A percentile compares a stretch with the other conserved stretches of the same genome.
Conservation (phyloP, 2,797 vertebrate genomes). For the Neosilurus mollespiculum region DNA sequence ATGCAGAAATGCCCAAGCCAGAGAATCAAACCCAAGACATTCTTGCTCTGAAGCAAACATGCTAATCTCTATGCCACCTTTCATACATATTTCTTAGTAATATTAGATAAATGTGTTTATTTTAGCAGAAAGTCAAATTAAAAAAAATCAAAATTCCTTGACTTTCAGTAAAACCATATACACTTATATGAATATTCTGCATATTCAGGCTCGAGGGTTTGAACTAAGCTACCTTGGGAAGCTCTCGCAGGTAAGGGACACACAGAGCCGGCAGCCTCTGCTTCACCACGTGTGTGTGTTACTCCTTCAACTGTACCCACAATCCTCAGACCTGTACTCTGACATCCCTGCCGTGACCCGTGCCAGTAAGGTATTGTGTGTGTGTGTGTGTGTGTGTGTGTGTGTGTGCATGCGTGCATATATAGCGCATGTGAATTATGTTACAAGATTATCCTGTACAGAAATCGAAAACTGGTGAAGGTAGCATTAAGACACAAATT, state of each 20-base stretch:
- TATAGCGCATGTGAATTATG: conserved; percentile 34
- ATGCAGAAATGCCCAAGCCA: no score
- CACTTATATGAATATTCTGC: background rate
- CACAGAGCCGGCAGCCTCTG: conserved; percentile 72
- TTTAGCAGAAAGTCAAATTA: no score
- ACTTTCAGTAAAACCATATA: no score
- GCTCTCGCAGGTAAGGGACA: conserved; percentile 77
- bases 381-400: no score
- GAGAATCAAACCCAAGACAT: no score
- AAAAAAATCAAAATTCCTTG: no score
- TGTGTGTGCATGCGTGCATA: background rate
- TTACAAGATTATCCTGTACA: background rate
- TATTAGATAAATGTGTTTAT: no score
- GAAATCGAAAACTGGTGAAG: background rate
- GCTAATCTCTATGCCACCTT: no score
- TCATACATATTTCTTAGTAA: no score
- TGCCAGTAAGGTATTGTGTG: conserved; percentile 71
- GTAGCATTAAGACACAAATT: conserved; percentile 1
- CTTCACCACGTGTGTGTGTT: conserved; percentile 75
- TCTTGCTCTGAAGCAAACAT: no score
- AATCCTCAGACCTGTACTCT: conserved; percentile 76
- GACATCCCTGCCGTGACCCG: conserved; percentile 74
- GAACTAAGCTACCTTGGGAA: conserved; percentile 79
- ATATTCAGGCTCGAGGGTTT: conserved; percentile 72
- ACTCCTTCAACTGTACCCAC: conserved; percentile 74